Conservation (phyloP, 2,888 invertebrate species). For the Phaedon cochleariae region DNA sequence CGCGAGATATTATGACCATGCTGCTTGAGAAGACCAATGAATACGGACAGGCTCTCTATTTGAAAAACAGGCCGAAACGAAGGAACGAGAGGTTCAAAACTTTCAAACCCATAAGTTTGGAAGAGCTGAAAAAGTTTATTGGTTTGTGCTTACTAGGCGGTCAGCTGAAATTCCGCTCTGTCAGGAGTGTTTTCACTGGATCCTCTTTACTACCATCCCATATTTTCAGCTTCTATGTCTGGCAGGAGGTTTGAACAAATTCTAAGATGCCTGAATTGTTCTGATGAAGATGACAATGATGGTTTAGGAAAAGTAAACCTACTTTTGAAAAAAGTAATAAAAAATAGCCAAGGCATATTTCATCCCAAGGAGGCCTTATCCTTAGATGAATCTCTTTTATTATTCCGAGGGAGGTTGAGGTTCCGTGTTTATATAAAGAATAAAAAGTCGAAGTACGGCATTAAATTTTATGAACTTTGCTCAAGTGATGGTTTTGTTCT, state of each 20-base stretch:
- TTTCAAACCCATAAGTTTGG: not conserved
- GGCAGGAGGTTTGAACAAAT: slow-evolving; percentile 8
- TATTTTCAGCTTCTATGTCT: slow-evolving; percentile 5
- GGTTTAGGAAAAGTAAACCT: not conserved
- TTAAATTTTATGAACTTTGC: too few species aligned
- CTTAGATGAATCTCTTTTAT: too few species aligned
- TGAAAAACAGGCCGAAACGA: slow-evolving; percentile 5
- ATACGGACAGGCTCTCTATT: not conserved
- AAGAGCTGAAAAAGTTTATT: slow-evolving; percentile 4
- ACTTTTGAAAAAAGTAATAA: not conserved
- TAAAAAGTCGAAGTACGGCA: too few species aligned
- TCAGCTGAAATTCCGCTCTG: not conserved
- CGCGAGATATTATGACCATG: not conserved
- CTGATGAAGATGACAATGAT: not conserved
- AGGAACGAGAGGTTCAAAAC: slow-evolving; percentile 8
- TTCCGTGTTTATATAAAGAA: too few species aligned
- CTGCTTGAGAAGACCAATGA: slow-evolving; percentile 8
- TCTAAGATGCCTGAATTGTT: not conserved
- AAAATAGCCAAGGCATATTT: not conserved
- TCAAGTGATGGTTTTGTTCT: too few species aligned
- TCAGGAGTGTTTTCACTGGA: slow-evolving; percentile 1
- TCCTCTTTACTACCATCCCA: slow-evolving; percentile 8
- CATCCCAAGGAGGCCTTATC: not conserved
- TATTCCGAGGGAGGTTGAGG: too few species aligned
- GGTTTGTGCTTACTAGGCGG: not conserved